phyloP scores from a whole-genome alignment of 2,797 vertebrate species.

The Taenioides sp. region DNA sequence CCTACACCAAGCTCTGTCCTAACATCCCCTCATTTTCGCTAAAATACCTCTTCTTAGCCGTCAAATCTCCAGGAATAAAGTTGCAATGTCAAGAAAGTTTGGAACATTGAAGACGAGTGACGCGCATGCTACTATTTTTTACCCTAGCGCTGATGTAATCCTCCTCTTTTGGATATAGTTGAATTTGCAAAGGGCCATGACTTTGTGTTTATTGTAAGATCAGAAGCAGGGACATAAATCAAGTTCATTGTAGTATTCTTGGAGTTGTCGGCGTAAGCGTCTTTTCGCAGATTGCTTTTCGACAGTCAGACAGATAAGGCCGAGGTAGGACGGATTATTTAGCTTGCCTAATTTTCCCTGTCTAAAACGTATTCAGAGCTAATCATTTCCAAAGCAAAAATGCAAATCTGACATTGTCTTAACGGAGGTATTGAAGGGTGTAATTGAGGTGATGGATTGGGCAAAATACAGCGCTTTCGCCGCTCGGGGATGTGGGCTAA shows the following conservation, averaged over 20 bases:
- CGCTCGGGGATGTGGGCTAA: too few relatives aligned
- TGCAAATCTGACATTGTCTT: conserved; percentile 66
- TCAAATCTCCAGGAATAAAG: background rate
- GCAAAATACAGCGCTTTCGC: conserved; percentile 49
- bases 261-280: conserved; percentile 21
- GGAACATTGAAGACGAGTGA: conserved; percentile 60
- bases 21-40: background rate
- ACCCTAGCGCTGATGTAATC: conserved; percentile 49
- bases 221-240: conserved; percentile 22
- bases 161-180: conserved; percentile 43
- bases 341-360: conserved; percentile 31
- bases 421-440: conserved; percentile 62
- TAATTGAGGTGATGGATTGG: conserved; percentile 70
- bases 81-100: conserved; percentile 25
- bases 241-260: conserved; percentile 32
- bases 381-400: conserved; percentile 56
- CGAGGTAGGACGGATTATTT: conserved; percentile 38
- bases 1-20: background rate
- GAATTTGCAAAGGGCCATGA: conserved; percentile 37
- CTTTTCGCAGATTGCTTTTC: conserved; percentile 29
- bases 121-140: conserved; percentile 12
- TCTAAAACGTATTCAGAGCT: conserved; percentile 58
- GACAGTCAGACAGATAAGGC: conserved; percentile 48
- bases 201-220: conserved; percentile 44
- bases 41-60: background rate